A percentile compares a stretch with the other conserved stretches of the same genome.
phyloP scores from a whole-genome alignment of 2,888 invertebrate genomes.

The Cantharis rufa region DNA sequence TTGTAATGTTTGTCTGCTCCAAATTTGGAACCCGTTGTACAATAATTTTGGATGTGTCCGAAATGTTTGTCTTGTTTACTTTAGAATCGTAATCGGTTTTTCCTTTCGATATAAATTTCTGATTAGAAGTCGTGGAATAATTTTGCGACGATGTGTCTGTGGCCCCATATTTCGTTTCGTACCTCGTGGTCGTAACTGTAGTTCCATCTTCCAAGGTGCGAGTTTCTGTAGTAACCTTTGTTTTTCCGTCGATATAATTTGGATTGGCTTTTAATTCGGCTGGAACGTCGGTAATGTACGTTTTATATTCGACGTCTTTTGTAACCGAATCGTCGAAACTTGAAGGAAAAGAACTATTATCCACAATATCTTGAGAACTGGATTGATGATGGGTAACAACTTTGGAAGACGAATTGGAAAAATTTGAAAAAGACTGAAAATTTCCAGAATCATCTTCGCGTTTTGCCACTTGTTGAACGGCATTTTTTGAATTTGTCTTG shows the following conservation, averaged over 20 bases:
- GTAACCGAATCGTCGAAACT: neutral
- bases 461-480: conserved; percentile 58
- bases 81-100: conserved; percentile 17
- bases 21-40: neutral
- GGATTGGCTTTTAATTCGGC: conserved; percentile 47
- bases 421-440: conserved; percentile 49
- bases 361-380: conserved; percentile 31
- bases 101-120: conserved; percentile 8
- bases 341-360: conserved; percentile 17
- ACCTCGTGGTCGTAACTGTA: conserved; percentile 69
- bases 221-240: conserved; percentile 69
- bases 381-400: conserved; percentile 43
- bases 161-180: conserved; percentile 60
- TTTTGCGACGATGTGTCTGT: conserved; percentile 7
- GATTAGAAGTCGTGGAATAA: neutral
- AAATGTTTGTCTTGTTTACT: neutral
- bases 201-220: conserved; percentile 69
- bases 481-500: conserved; percentile 56
- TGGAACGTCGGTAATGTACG: conserved; percentile 44
- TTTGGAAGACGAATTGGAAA: conserved; percentile 47
- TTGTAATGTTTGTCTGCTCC: neutral
- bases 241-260: conserved; percentile 61
- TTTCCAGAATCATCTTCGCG: conserved; percentile 59
- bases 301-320: conserved; percentile 26
- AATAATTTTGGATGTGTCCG: neutral